phyloP scores from a whole-genome alignment of 2,113 vertebrate species.

The Sarotherodon lohbergeri region DNA sequence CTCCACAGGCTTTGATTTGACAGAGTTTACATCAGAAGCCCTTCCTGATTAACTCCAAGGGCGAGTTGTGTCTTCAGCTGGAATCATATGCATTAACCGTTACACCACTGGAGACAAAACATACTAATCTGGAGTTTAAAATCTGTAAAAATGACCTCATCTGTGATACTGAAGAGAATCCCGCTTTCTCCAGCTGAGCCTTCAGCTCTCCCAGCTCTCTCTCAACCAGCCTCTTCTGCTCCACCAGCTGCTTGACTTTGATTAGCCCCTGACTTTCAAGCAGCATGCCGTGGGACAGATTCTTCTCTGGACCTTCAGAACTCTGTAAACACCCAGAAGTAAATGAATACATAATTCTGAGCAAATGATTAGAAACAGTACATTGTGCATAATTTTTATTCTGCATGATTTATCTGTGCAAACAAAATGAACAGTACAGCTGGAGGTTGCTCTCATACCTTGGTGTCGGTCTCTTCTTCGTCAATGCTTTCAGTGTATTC shows the following conservation, averaged over 20 bases:
- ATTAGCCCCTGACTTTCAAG: constrained; percentile 59
- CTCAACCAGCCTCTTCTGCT: constrained; percentile 78
- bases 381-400: background rate
- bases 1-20: background rate
- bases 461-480: constrained; percentile 67
- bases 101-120: accelerated
- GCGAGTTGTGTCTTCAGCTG: background rate
- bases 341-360: background rate
- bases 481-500: constrained; percentile 70
- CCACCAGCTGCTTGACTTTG: constrained; percentile 71
- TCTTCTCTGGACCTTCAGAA: background rate
- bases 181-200: constrained; percentile 82
- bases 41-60: background rate
- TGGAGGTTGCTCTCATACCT: constrained; percentile 54
- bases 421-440: background rate
- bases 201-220: constrained; percentile 81
- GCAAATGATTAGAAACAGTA: background rate
- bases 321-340: background rate
- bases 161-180: constrained; percentile 85
- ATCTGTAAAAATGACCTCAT: constrained; percentile 74
- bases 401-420: accelerated
- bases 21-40: background rate
- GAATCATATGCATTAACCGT: background rate
- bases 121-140: background rate
- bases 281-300: background rate